Conservation (phyloP, 2,797 vertebrate genomes). For the Bufotes viridis region DNA sequence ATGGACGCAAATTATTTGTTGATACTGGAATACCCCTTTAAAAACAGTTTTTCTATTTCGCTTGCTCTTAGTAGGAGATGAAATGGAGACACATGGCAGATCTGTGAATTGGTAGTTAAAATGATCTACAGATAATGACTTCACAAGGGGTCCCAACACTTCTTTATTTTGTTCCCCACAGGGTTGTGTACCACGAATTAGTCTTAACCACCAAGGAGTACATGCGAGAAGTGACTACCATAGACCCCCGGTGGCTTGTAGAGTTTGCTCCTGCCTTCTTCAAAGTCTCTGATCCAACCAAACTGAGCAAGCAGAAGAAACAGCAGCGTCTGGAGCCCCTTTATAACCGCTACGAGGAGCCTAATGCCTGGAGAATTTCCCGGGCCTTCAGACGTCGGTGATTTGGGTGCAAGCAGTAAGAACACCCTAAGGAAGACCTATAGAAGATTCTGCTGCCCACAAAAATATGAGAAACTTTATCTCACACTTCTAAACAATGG, state of each 20-base stretch:
- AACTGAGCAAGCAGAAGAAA: slow-evolving; percentile 99
- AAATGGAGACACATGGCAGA: no score
- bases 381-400: slow-evolving; percentile 93
- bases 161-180: slow-evolving; percentile 61
- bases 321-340: slow-evolving; percentile 94
- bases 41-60: no score
- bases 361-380: slow-evolving; percentile 97
- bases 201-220: slow-evolving; percentile 98
- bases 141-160: not conserved
- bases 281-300: slow-evolving; percentile 97
- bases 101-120: no score
- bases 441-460: not conserved
- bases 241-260: slow-evolving; percentile 97
- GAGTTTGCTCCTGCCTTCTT: slow-evolving; percentile 97
- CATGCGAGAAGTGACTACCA: slow-evolving; percentile 98
- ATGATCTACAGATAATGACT: no score
- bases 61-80: no score
- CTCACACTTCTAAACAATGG: not conserved
- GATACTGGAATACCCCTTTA: no score
- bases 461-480: not conserved
- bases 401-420: slow-evolving; percentile 1
- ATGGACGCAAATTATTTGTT: no score
- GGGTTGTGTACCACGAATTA: slow-evolving; percentile 97
- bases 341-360: slow-evolving; percentile 97
- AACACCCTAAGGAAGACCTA: no score